These are phyloP conservation scores for Epinotia bilunana DNA, from an alignment of 2,888 invertebrate genomes.

Conservation along the genomic window DNA sequence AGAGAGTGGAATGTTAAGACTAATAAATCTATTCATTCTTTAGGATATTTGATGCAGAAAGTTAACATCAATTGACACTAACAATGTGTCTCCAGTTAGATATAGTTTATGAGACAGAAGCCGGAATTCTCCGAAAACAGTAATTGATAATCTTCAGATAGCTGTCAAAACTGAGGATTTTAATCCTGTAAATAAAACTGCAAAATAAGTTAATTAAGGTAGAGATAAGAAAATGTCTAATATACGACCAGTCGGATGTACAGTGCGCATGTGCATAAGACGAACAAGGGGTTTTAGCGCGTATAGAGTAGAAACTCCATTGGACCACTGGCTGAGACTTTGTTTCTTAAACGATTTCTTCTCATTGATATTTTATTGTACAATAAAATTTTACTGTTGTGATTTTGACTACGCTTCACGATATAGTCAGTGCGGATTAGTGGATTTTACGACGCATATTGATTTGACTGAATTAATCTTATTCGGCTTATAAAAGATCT, in stretches of 20 bases:
- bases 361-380: slow-evolving; percentile 66
- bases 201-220: not conserved
- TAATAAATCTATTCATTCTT: not conserved
- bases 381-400: slow-evolving; percentile 68
- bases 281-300: not conserved
- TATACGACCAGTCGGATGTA: too few species aligned
- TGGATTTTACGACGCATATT: slow-evolving; percentile 46
- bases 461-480: slow-evolving; percentile 44
- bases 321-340: not conserved
- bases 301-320: not conserved
- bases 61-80: not conserved
- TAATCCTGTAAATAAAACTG: not conserved
- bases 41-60: not conserved
- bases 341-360: slow-evolving; percentile 51
- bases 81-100: not conserved
- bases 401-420: slow-evolving; percentile 54
- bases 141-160: not conserved
- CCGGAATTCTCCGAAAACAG: not conserved
- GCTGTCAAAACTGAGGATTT: not conserved
- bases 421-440: slow-evolving; percentile 47
- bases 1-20: not conserved
- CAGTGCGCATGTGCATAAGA: too few species aligned
- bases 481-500: slow-evolving; percentile 24
- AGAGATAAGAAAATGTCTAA: not conserved
- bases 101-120: not conserved